Evolutionary conservation across 2,888 invertebrate genomes (phyloP).

Genomic region (Muscina levida): DNA sequence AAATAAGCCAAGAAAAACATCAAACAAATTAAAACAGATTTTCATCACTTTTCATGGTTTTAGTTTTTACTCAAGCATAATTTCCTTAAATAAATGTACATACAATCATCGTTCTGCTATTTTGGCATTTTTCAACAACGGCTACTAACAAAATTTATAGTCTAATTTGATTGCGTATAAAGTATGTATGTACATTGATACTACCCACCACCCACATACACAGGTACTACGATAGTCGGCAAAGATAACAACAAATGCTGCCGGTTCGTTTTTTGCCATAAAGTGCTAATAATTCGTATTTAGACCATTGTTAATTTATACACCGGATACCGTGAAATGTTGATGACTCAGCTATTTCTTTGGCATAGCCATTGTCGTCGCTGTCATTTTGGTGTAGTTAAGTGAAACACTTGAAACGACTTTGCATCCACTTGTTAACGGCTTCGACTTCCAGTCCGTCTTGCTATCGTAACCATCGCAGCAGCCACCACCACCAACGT

Average conservation of each 20-base stretch:
- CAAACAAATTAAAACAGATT: no score
- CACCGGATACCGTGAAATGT: constrained; percentile 12
- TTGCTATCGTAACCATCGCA: neutral
- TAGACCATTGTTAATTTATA: constrained; percentile 16
- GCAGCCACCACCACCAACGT: neutral
- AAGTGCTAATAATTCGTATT: constrained; percentile 37
- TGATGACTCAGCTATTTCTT: constrained; percentile 24
- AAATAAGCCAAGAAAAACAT: no score
- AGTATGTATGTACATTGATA: no score
- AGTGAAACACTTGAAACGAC: neutral
- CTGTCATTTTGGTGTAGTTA: neutral
- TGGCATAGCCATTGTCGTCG: neutral
- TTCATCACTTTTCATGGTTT: no score
- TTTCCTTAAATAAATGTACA: no score
- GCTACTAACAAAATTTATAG: no score
- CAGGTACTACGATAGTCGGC: no score
- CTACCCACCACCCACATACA: no score
- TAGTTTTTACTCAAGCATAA: no score
- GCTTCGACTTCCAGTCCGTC: neutral
- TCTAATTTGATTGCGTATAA: no score
- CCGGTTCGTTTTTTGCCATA: neutral
- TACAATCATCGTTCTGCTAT: constrained; percentile 8
- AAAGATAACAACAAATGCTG: no score
- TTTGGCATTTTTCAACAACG: no score
- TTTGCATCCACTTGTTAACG: constrained; percentile 15